phyloP scores from a whole-genome alignment of 2,113 vertebrate species.

The Calyptomena viridis region DNA sequence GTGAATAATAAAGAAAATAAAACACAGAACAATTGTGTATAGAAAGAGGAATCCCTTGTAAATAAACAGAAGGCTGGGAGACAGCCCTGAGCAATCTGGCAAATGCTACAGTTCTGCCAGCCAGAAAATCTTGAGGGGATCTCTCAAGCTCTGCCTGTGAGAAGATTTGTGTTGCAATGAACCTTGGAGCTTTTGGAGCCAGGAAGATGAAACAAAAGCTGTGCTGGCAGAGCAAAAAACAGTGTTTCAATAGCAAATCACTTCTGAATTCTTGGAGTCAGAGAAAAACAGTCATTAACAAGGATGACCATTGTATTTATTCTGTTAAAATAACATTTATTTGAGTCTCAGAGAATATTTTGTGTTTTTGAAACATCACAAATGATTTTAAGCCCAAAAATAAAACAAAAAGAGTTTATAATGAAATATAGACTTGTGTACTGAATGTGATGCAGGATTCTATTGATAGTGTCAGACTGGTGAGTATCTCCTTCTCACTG shows the following conservation, averaged over 20 bases:
- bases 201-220: background rate
- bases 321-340: background rate
- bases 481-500: background rate
- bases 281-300: background rate
- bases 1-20: background rate
- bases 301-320: background rate
- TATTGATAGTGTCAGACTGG: background rate
- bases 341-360: background rate
- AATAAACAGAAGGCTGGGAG: background rate
- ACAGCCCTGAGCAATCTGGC: background rate
- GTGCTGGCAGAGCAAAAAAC: background rate
- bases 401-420: background rate
- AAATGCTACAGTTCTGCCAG: background rate
- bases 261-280: background rate
- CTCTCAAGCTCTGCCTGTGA: background rate
- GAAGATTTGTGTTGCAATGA: background rate
- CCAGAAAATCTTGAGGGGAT: background rate
- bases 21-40: background rate
- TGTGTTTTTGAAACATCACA: background rate
- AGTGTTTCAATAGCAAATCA: background rate
- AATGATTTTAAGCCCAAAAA: background rate
- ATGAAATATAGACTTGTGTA: background rate
- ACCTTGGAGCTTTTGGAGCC: background rate
- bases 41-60: background rate
- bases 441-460: background rate